Conservation (phyloP, 2,888 invertebrate genomes). For the Girardia tigrina region DNA sequence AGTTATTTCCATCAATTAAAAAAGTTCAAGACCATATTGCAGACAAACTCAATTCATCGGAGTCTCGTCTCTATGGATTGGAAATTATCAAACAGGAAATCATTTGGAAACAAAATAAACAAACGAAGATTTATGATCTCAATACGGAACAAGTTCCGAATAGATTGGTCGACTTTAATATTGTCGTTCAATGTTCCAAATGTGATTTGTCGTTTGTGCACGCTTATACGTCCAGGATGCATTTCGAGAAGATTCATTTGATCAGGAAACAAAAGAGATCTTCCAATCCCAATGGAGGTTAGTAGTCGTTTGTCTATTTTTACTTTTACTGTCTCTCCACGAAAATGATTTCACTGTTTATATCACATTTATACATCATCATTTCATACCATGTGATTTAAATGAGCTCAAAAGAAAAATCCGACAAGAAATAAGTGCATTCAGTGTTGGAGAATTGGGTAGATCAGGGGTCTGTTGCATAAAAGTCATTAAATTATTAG, state of each 20-base stretch:
- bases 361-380: no score
- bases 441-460: no score
- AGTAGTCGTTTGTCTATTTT: no score
- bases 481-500: no score
- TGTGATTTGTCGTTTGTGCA: not conserved
- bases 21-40: constrained; percentile 17
- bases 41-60: not conserved
- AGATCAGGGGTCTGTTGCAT: no score
- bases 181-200: not conserved
- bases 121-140: constrained; percentile 6
- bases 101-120: not conserved
- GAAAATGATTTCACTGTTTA: no score
- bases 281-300: constrained; percentile 19
- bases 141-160: constrained; percentile 3
- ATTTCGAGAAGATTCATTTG: not conserved
- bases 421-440: no score
- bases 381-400: no score
- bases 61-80: not conserved
- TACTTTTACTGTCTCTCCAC: no score
- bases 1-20: constrained; percentile 1
- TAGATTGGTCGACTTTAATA: not conserved
- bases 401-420: no score
- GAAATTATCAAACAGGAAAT: not conserved
- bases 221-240: not conserved
- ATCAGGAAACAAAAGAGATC: not conserved